A percentile compares a stretch with the other conserved stretches of the same genome.
Evolutionary conservation across 2,888 invertebrate species (phyloP).

Genomic region (Yponomeuta malinellus): DNA sequence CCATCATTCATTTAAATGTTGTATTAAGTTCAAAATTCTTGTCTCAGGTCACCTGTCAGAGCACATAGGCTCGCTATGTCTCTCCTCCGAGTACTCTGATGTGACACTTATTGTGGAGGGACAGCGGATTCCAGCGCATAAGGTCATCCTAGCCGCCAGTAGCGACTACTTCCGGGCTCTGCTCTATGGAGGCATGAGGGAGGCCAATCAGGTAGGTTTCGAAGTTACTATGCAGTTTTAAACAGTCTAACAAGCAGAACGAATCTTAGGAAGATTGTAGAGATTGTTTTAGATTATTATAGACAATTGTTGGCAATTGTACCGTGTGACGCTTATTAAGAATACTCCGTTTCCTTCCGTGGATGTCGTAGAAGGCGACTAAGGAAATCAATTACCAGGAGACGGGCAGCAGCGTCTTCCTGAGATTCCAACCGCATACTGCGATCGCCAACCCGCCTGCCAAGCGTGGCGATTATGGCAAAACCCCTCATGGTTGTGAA

Average conservation of each 20-base stretch:
- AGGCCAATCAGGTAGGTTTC: conserved; percentile 77
- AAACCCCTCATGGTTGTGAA: too few relatives aligned
- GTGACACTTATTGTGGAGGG: conserved; percentile 91
- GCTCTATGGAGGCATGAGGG: conserved; percentile 86
- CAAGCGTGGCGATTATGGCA: too few relatives aligned
- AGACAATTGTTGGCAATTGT: too few relatives aligned
- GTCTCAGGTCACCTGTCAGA: conserved; percentile 82
- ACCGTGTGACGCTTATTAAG: too few relatives aligned
- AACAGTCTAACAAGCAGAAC: neutral
- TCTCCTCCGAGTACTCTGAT: conserved; percentile 93
- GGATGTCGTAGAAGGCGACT: too few relatives aligned
- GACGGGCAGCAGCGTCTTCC: too few relatives aligned
- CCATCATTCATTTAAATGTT: neutral
- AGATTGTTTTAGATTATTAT: too few relatives aligned
- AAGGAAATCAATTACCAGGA: too few relatives aligned
- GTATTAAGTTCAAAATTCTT: neutral
- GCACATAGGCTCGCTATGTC: conserved; percentile 89
- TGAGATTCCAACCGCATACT: too few relatives aligned
- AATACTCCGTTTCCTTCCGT: too few relatives aligned
- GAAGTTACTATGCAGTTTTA: neutral
- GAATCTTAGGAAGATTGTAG: too few relatives aligned
- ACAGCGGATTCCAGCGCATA: conserved; percentile 68
- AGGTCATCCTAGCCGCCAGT: conserved; percentile 93
- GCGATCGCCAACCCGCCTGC: too few relatives aligned
- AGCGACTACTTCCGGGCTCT: conserved; percentile 96